These are phyloP conservation scores for Sebastes steindachneri DNA, from an alignment of 2,797 vertebrate genomes.

Conservation along the genomic window DNA sequence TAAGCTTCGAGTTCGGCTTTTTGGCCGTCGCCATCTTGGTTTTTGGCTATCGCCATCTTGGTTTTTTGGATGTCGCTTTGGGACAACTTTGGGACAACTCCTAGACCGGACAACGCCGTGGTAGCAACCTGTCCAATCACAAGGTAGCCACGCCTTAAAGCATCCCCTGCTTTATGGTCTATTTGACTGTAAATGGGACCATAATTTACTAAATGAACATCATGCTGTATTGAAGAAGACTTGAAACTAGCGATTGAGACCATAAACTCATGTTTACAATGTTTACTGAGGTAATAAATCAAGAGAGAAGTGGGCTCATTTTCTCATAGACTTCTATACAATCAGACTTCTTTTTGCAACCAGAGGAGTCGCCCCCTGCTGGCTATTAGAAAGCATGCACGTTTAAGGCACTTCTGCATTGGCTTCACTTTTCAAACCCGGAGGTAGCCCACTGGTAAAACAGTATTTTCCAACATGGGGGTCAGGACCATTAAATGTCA, in stretches of 20 bases:
- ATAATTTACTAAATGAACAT: not conserved
- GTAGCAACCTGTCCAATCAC: not conserved
- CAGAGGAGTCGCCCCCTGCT: not conserved
- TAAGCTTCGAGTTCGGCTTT: not conserved
- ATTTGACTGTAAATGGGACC: not conserved
- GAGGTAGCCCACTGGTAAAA: not conserved
- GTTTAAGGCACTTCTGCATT: not conserved
- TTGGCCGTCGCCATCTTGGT: not conserved
- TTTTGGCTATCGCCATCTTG: not conserved
- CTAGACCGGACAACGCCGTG: not conserved
- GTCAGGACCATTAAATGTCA: not conserved
- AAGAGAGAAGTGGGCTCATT: not conserved
- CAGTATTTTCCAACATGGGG: not conserved
- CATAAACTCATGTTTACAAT: not conserved
- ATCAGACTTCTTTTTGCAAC: not conserved
- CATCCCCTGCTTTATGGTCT: not conserved
- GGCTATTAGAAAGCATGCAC: not conserved
- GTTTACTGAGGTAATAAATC: not conserved
- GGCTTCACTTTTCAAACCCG: fast-evolving
- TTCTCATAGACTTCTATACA: not conserved
- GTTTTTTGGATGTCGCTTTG: not conserved
- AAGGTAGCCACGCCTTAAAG: no score
- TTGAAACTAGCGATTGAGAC: not conserved
- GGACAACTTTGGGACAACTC: not conserved
- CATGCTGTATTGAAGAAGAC: not conserved